A percentile compares a stretch with the other conserved stretches of the same genome.
Conservation (phyloP, 2,113 vertebrate genomes). For the Columba janthina region DNA sequence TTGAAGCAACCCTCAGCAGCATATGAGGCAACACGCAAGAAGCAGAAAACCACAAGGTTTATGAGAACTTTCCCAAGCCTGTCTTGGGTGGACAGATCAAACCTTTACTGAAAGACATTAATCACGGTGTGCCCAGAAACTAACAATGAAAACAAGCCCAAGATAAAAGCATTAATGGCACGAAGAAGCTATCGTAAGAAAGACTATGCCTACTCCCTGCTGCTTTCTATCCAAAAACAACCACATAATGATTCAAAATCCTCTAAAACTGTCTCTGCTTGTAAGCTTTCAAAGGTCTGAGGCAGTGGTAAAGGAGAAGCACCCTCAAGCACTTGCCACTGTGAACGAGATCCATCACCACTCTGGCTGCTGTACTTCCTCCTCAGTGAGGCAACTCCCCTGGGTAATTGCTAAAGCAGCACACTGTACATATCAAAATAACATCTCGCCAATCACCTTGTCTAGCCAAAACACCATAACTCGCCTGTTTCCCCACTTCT, state of each 20-base stretch:
- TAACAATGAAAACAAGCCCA: accelerated
- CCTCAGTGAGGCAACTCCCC: neutral
- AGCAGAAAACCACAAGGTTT: neutral
- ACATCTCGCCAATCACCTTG: accelerated
- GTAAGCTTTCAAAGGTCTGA: neutral
- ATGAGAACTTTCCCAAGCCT: neutral
- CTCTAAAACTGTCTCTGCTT: neutral
- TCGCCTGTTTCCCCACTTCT: neutral
- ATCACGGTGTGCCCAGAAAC: neutral
- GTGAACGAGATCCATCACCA: accelerated
- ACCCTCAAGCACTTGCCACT: neutral
- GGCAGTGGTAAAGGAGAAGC: neutral
- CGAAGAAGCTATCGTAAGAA: neutral
- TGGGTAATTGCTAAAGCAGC: accelerated
- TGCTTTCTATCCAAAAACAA: neutral
- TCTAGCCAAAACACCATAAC: neutral
- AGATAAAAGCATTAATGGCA: neutral
- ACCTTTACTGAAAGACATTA: neutral
- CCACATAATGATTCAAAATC: neutral
- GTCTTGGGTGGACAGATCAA: neutral
- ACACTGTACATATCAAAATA: neutral
- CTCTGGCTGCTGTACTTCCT: accelerated
- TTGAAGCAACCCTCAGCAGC: neutral
- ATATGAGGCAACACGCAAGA: accelerated
- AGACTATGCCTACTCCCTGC: neutral